phyloP scores from a whole-genome alignment of 2,888 invertebrate genomes.

The Athalia circularis region DNA sequence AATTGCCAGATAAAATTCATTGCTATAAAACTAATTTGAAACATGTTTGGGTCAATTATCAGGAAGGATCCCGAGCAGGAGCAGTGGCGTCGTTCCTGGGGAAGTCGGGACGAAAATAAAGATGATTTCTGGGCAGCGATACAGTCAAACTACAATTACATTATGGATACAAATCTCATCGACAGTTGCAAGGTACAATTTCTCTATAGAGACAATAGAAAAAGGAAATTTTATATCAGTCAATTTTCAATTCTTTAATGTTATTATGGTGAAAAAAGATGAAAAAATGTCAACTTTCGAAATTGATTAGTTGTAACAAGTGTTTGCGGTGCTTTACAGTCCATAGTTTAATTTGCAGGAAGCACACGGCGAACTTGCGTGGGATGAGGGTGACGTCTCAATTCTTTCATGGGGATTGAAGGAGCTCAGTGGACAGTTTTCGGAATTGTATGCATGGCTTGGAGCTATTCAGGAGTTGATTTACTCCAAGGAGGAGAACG shows the following conservation, averaged over 20 bases:
- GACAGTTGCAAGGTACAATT: slow-evolving; percentile 85
- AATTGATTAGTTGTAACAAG: neutral
- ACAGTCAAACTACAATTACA: slow-evolving; percentile 93
- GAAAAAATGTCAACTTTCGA: neutral
- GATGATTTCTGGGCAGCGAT: slow-evolving; percentile 95
- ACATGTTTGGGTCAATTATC: slow-evolving; percentile 55
- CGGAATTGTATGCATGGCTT: slow-evolving; percentile 88
- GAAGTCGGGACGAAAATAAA: slow-evolving; percentile 84
- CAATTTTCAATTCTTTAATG: neutral
- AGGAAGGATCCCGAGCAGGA: slow-evolving; percentile 83
- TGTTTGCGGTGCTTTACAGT: neutral
- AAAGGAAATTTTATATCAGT: neutral
- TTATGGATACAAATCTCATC: slow-evolving; percentile 96
- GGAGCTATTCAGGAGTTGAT: slow-evolving; percentile 86
- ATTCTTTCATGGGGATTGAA: slow-evolving; percentile 83
- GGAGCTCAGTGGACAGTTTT: slow-evolving; percentile 87
- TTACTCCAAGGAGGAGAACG: slow-evolving; percentile 84
- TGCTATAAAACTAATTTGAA: neutral
- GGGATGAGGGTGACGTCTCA: slow-evolving; percentile 78
- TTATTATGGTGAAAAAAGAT: too few species aligned
- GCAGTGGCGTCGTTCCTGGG: slow-evolving; percentile 86
- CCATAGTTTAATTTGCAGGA: slow-evolving; percentile 77
- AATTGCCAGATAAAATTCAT: neutral
- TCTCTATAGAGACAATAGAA: neutral
- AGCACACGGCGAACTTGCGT: slow-evolving; percentile 84